Evolutionary conservation across 92 coral and sea anemone species (phyloP), one percentile per base, ranked within the genome.

Genomic region (Epizoanthus illoricatus): DNA sequence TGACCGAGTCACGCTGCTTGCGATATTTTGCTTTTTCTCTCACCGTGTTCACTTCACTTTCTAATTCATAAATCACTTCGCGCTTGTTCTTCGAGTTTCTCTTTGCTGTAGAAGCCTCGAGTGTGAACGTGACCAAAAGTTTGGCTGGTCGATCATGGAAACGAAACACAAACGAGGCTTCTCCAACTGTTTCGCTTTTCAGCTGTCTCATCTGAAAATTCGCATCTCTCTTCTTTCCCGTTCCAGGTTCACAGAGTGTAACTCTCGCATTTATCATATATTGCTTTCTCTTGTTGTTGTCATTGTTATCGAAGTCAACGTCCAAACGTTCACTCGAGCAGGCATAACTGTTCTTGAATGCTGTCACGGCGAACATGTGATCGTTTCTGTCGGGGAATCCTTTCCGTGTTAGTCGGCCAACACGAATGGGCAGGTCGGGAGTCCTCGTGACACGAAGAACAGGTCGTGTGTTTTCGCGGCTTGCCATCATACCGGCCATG

Each of bases 131-230:
- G 56, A 86, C 75, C 2, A 36, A 61, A 52, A 70, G 75, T 23
- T 80, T 73, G 12, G 85, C 76, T 69, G 66, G 47, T 13, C 73
- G 85, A 57, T 86, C 89, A 19, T 71, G 74, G 62, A 86, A 86
- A n/a, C 86, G 89, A 66, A 86, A 86, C 56, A 52, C 81, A 64
- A 80, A 86, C 2, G 64, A 78, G 20, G 59, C 72, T 12, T 79
- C 67, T 5, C 69, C 89, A 0, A 57, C 20, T 13, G 67, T 80
- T 41, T 47, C 85, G 17, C 60, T 71, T 40, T 80, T 72, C 47
- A 39, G 49, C 17, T 62, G 86, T 23, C 64, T 56, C 18, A 66
- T 65, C 85, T 80, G 85, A 65, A 20, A 86, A 16, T 64, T 71
- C 21, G 85, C 80, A 28, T 12, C 39, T 41, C 45, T 68, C 52